Base-by-base conservation (phyloP, 1,140 invertebrate species). In the Sinella curviseta region DNA sequence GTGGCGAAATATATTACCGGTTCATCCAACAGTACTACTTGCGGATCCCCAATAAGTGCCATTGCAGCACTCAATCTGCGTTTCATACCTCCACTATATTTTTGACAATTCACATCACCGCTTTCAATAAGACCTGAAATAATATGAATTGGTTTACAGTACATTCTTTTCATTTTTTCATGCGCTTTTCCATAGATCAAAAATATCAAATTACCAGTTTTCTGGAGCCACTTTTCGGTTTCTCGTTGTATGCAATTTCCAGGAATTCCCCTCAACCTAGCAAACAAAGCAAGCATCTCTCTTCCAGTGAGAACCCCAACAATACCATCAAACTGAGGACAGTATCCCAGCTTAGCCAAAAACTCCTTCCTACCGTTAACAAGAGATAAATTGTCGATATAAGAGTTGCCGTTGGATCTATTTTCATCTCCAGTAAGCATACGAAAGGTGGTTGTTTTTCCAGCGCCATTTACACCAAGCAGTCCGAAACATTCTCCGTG, bases 371-470 rank as follows among this genome's bases (percentile, higher is more conserved):
- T 86, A 57, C 89, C 79, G 20, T 81, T 84, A 34, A 85, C 86
- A 2, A 88, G 80, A 78, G 84, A 86, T 83, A 86, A 86, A 8
- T 86, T 86, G 81, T 87, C 85, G 0, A 90, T 84, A 82, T 83
- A 87, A 28, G 89, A 89, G 86, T 90, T 86, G 39, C 90, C 90
- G 28, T 81, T 81, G 30, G 90, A 88, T 26, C 88, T 85, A 48
- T 79, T 79, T 26, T 87, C 85, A 80, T 89, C 87, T 60, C 90
- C 90, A 24, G 90, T 91, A 24, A 89, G 77, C 87, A 89, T 88
- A 81, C 87, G 92, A 85, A 96, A 96, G 0, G 93, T 94, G 87
- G 81, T 89, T 89, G 14, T 60, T 60, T 60, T 60, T 12, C 57
- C 57, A 14, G 57, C 57, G 3, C 57, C 57, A 60, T 60, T 60